Conservation (phyloP, 2,113 vertebrate genomes). For the Cyphomyrus plagiostoma region DNA sequence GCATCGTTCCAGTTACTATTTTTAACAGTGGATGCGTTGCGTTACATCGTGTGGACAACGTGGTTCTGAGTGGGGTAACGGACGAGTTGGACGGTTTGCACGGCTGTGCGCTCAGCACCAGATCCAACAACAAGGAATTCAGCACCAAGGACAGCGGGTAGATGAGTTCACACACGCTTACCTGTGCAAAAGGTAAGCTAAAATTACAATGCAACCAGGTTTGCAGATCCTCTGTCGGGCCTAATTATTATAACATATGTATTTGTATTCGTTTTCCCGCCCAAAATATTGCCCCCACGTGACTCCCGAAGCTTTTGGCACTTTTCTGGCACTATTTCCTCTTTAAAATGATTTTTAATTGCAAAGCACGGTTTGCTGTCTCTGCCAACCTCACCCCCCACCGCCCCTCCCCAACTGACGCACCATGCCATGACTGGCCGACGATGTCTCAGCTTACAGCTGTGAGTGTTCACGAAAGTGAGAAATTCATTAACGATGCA, state of each 20-base stretch:
- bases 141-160: not conserved
- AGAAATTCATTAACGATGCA: not conserved
- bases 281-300: not conserved
- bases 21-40: not conserved
- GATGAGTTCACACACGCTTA: not conserved
- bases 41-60: not conserved
- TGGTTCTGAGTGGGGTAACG: not conserved
- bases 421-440: not conserved
- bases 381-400: not conserved
- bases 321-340: not conserved
- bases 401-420: not conserved
- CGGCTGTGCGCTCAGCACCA: not conserved
- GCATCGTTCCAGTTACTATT: not conserved
- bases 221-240: not conserved
- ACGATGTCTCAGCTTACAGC: conserved; percentile 7
- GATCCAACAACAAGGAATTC: not conserved
- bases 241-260: not conserved
- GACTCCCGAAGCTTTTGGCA: not conserved
- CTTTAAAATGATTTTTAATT: not conserved
- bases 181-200: not conserved
- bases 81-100: not conserved
- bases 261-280: not conserved
- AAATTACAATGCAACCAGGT: not conserved
- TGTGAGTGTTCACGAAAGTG: conserved; percentile 2
- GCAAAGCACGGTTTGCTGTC: no score